Percentiles rank a stretch among this genome's conserved stretches.
Conservation (phyloP, 2,888 invertebrate genomes). For the Limnephilus marmoratus region DNA sequence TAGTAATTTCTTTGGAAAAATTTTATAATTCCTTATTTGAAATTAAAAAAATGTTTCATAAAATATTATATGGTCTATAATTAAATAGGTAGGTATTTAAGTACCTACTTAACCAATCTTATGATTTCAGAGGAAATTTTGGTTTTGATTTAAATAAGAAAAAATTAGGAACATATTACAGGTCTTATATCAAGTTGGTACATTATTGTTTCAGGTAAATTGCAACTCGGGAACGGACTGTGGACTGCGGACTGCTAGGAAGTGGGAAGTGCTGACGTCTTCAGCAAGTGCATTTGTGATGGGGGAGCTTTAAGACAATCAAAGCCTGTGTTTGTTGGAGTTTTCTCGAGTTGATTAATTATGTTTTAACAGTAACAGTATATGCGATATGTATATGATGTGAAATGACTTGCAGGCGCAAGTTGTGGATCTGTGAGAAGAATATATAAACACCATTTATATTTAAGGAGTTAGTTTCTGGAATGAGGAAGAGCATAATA, state of each 20-base stretch:
- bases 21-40: no score
- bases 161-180: no score
- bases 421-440: constrained; percentile 37
- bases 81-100: no score
- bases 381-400: not conserved
- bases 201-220: constrained; percentile 24
- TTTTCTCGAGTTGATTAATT: constrained; percentile 32
- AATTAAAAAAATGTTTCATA: no score
- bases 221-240: constrained; percentile 10
- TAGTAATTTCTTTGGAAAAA: no score
- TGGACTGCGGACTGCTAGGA: not conserved
- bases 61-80: no score
- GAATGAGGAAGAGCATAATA: not conserved
- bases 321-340: constrained; percentile 53
- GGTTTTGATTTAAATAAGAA: no score
- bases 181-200: not conserved
- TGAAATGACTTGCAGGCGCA: not conserved
- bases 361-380: constrained; percentile 11
- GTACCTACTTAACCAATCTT: no score
- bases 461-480: constrained; percentile 56
- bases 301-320: constrained; percentile 56
- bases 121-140: no score
- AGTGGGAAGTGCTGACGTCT: constrained; percentile 29
- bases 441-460: constrained; percentile 55
- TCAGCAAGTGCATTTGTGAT: constrained; percentile 52